Conservation (phyloP, 2,797 vertebrate species). For the Corythornis leucogaster region DNA sequence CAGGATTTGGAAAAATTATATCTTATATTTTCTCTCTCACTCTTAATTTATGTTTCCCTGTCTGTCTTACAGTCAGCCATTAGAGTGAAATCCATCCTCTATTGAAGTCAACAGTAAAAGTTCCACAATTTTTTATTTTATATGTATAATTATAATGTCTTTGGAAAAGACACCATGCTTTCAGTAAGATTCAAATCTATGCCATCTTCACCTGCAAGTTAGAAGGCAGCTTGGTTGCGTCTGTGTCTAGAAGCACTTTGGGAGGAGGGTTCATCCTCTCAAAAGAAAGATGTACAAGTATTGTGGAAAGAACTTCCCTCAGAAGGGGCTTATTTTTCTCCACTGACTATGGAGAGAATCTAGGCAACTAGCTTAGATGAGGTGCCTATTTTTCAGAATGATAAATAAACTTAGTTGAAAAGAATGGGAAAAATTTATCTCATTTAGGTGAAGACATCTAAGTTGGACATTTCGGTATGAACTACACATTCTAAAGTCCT, state of each 20-base stretch:
- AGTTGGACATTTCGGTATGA: neutral
- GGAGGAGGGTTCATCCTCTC: neutral
- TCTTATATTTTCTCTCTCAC: slow-evolving; percentile 21
- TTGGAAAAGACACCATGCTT: neutral
- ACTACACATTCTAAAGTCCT: neutral
- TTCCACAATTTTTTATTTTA: neutral
- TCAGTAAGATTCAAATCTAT: neutral
- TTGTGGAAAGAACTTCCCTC: neutral
- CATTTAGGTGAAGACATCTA: neutral
- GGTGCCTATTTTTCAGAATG: neutral
- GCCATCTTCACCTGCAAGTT: neutral
- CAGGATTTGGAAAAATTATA: neutral
- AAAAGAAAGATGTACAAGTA: neutral
- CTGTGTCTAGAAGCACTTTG: neutral
- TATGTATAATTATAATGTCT: neutral
- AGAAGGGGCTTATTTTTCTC: neutral
- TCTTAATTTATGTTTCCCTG: slow-evolving; percentile 32
- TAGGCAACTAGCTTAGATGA: neutral
- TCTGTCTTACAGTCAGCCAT: neutral
- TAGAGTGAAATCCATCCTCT: slow-evolving; percentile 5
- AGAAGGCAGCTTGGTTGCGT: neutral
- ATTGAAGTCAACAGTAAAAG: neutral
- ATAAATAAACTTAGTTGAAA: slow-evolving; percentile 27
- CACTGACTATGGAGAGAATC: neutral
- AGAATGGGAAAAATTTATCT: slow-evolving; percentile 11